Evolutionary conservation across 2,797 vertebrate genomes (phyloP), one percentile per base, ranked within the genome.

Genomic region (Chaenodraco wilsoni): DNA sequence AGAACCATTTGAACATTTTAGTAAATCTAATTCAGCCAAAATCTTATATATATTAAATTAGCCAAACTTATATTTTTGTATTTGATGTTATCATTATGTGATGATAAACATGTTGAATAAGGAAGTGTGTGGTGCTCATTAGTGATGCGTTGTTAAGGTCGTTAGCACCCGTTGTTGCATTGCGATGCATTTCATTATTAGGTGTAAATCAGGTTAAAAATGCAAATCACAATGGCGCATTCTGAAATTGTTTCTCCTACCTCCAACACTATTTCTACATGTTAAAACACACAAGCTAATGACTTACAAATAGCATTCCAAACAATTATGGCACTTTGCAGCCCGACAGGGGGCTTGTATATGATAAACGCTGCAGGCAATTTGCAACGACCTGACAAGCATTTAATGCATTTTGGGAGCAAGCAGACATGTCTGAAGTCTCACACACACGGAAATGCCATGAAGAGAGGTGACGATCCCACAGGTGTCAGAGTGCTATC

Each of bases 401-500:
- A 51, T 52, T 69, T 50, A 58, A 27, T 59, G 41, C 51, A 16
- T 9, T 10, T 46, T 50, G 45, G 56, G 15, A 44, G 37, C 71
- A 66, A 33, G 62, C 54, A 60, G 41, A 65, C 37, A 17, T 37
- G 37, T 50, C 62, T 46, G 31, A 59, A 72, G 16, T 10, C 11
- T 23, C 49, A 51, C 33, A 40, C 13, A 54, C 50, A 69, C 41
- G 59, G 45, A 72, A 6, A 78, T 7, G 23, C 45, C 41, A 27
- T 19, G 15, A 60, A 37, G 55, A 68, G 65, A 74, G 63, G 45
- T 45, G 76, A 64, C 62, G 52, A 78, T 80, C 87, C 76, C 74
- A 72, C 71, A 74, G 79, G 79, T 81, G 81, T 71, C 37, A 55
- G 59, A 44, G 54, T 51, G 79, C 60, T 46, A 51, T 81, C 72